Evolutionary conservation across 2,888 invertebrate species (phyloP), one percentile per base, ranked within the genome.

Genomic region (Galerucella pusilla): DNA sequence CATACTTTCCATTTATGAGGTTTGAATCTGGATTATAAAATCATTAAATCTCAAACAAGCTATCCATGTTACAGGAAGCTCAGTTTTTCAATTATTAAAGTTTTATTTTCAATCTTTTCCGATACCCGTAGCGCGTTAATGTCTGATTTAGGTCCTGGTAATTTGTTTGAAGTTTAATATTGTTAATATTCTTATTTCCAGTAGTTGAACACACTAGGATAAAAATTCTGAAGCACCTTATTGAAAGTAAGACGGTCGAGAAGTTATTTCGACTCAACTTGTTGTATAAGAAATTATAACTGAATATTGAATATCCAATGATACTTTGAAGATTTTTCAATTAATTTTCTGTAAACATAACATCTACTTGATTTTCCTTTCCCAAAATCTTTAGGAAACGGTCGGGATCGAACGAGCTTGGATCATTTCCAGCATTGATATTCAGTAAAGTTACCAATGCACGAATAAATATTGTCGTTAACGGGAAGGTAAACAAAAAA

Each of bases 151-250:
- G 11, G 35, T 49, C 35, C 16, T 63, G 61, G 45, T 20, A 49
- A 70, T 70, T 70, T 70, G 63, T 70, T 52, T 68, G 12, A 25
- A 52, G 52, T 70, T 49, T 63, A 63, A 63, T 63, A 63, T 52
- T 70, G 70, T 49, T 70, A 35, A 70, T 70, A 70, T 35, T 69
- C 46, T 9, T 57, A 16, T n/a, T 57, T 16, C 52, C n/a, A 12
- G n/a, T 52, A 5, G 52, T n/a, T 14, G n/a, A 14, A 14, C 5
- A n/a, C 52, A n/a, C 28, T 52, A n/a, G 0, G 11, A 12, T 46
- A 46, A 46, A 46, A 11, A 10, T 0, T 52, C 3, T 52, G 4
- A 52, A 52, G 12, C 52, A 6, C 52, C 1, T 52, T n/a, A 5
- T 52, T 52, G 1, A 14, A 14, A 52, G 52, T 12, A 7, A 52